Percentiles rank a stretch among this genome's conserved stretches.
phyloP scores from a whole-genome alignment of 2,797 vertebrate genomes.

The Balearica regulorum region DNA sequence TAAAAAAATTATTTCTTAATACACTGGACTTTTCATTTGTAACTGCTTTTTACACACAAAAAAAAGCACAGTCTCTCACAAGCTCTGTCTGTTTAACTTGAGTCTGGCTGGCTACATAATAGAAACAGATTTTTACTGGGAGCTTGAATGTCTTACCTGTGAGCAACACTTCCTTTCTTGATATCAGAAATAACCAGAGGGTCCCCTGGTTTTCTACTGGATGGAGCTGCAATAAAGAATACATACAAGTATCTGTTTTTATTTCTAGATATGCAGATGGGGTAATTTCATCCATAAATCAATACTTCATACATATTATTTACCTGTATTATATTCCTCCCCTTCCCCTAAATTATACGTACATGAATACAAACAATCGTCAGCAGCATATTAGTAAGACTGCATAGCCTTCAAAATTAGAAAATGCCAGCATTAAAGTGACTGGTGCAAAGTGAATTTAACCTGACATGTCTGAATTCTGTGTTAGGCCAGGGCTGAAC shows the following conservation, averaged over 20 bases:
- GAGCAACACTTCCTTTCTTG: slow-evolving; percentile 98
- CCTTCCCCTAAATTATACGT: not conserved
- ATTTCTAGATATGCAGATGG: not conserved
- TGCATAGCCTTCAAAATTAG: not conserved
- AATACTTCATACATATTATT: not conserved
- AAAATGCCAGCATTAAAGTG: not conserved
- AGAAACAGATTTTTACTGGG: not conserved
- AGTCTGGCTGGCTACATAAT: not conserved
- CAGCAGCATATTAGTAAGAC: not conserved
- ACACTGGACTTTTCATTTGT: not conserved
- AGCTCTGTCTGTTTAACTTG: not conserved
- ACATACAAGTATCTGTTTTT: not conserved
- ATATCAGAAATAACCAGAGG: slow-evolving; percentile 98
- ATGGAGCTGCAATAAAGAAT: slow-evolving; percentile 84
- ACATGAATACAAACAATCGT: not conserved
- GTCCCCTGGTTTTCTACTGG: slow-evolving; percentile 93
- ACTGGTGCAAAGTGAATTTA: not conserved
- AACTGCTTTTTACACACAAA: not conserved
- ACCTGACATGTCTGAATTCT: not conserved
- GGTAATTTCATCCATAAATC: not conserved
- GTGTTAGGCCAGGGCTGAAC: not conserved
- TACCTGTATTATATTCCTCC: not conserved
- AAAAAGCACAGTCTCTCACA: not conserved
- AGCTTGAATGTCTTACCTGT: slow-evolving; percentile 82
- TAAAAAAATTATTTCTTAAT: not conserved